These are phyloP conservation scores for Mythimna albipuncta DNA, from an alignment of 2,888 invertebrate genomes.

Conservation along the genomic window DNA sequence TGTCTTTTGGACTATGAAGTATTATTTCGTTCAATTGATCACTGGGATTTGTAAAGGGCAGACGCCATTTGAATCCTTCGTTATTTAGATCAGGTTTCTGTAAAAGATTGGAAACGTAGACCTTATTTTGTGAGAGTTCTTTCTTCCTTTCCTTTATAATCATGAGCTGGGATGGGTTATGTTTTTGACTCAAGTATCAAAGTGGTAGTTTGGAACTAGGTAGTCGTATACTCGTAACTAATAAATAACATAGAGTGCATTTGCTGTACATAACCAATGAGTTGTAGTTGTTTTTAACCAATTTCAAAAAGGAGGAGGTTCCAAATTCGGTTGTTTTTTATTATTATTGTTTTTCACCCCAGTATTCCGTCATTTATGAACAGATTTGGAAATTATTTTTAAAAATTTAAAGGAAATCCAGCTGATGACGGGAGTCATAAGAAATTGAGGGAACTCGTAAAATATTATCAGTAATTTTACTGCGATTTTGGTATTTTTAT, in stretches of 20 bases:
- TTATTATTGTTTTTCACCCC: no score
- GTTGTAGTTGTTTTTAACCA: neutral
- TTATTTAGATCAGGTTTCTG: neutral
- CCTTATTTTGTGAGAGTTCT: neutral
- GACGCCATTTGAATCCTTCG: conserved; percentile 2
- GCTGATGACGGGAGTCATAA: no score
- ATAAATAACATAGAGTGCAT: no score
- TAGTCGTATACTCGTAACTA: neutral
- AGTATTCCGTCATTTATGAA: no score
- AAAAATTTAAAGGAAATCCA: no score
- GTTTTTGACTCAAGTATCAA: neutral
- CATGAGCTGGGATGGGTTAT: neutral
- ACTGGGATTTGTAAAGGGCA: conserved; percentile 5
- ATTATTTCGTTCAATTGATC: conserved; percentile 13
- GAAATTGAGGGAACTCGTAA: no score
- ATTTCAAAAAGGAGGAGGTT: no score
- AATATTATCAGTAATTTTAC: no score
- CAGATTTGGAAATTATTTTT: no score
- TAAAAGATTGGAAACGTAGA: neutral
- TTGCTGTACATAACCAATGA: neutral
- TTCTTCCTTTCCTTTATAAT: neutral
- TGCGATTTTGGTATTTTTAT: no score
- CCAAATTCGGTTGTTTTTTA: no score
- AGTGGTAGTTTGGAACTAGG: neutral
- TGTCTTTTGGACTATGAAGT: conserved; percentile 23